Evolutionary conservation across 1,140 invertebrate genomes (phyloP).

Genomic region (Drosophila pseudoobscura): DNA sequence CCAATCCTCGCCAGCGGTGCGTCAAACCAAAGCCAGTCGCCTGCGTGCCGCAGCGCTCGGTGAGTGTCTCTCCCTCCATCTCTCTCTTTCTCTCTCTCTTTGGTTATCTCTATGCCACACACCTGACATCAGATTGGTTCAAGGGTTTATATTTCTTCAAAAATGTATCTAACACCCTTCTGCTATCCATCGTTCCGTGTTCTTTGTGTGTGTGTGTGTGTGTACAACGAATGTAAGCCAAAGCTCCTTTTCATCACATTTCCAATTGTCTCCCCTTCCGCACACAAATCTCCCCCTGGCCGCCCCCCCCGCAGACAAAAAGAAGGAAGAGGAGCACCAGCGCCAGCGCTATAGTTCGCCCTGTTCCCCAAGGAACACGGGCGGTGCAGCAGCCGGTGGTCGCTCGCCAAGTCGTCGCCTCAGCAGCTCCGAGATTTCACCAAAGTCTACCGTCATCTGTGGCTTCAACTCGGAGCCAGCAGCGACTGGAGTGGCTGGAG

Average conservation of each 20-base stretch:
- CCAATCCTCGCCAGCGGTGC: conserved; percentile 83
- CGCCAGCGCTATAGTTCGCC: conserved; percentile 62
- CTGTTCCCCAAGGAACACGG: conserved; percentile 33
- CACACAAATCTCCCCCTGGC: neutral
- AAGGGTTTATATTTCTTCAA: neutral
- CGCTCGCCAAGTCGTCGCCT: conserved; percentile 33
- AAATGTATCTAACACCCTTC: neutral
- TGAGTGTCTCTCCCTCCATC: conserved; percentile 50
- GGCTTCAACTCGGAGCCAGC: conserved; percentile 57
- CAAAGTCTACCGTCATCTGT: conserved; percentile 37
- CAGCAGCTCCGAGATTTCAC: conserved; percentile 63
- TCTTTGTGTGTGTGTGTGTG: neutral
- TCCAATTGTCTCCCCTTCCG: conserved; percentile 12
- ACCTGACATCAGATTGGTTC: too few relatives aligned
- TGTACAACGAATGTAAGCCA: conserved; percentile 2
- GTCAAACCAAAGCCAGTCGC: conserved; percentile 89
- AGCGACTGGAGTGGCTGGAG: neutral
- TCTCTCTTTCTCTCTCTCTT: conserved; percentile 2
- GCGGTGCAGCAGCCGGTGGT: neutral
- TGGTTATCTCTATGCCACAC: conserved; percentile 1
- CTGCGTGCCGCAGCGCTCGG: conserved; percentile 86
- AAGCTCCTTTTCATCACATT: conserved; percentile 8
- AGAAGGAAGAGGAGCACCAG: conserved; percentile 70
- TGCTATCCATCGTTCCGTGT: neutral
- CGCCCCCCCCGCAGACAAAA: conserved; percentile 57